Evolutionary conservation across 2,888 invertebrate species (phyloP).

Genomic region (Mantis religiosa): DNA sequence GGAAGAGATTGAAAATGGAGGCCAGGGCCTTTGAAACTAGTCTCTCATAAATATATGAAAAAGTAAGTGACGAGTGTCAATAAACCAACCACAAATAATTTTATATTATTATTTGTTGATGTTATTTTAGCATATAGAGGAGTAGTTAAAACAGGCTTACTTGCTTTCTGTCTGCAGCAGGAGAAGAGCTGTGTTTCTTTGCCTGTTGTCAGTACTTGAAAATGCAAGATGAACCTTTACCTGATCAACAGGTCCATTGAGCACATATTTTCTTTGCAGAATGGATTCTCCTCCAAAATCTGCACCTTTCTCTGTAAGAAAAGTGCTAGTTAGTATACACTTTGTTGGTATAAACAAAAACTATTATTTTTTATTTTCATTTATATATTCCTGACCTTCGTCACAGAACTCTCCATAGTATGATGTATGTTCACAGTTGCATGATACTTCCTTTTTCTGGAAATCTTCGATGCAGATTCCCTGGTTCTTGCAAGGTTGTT

Average conservation of each 20-base stretch:
- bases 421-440: slow-evolving; percentile 85
- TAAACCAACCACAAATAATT: too few species aligned
- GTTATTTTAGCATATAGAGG: not conserved
- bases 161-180: slow-evolving; percentile 79
- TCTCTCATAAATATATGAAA: too few species aligned
- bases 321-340: not conserved
- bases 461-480: slow-evolving; percentile 88
- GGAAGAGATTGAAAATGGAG: too few species aligned
- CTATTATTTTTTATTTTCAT: not conserved
- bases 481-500: slow-evolving; percentile 80
- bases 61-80: too few species aligned
- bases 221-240: slow-evolving; percentile 84
- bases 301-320: slow-evolving; percentile 69
- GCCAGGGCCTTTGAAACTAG: too few species aligned
- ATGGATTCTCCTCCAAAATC: slow-evolving; percentile 85
- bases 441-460: slow-evolving; percentile 76
- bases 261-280: slow-evolving; percentile 70
- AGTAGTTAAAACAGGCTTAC: slow-evolving; percentile 46
- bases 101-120: too few species aligned
- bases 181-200: slow-evolving; percentile 73
- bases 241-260: slow-evolving; percentile 65
- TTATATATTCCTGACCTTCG: slow-evolving; percentile 50
- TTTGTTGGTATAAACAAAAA: too few species aligned
- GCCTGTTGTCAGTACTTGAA: slow-evolving; percentile 73
- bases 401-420: slow-evolving; percentile 85